Conservation (phyloP, 2,797 vertebrate genomes). For the Sebastes umbrosus region DNA sequence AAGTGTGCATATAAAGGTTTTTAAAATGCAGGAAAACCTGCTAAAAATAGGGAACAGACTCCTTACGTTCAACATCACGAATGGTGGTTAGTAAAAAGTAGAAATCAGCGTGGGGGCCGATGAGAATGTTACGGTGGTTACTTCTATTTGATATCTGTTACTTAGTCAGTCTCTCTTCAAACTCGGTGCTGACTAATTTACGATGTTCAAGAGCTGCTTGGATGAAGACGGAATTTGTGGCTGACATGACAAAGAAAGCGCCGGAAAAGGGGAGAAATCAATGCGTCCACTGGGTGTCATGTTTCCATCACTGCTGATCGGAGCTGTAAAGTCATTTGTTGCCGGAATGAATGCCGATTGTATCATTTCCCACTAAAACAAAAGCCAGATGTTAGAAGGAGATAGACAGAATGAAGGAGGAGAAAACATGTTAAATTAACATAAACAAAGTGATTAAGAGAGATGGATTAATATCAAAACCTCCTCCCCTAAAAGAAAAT, state of each 20-base stretch:
- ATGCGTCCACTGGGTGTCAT: rapidly evolving
- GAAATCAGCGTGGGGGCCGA: rapidly evolving
- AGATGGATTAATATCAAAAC: not conserved
- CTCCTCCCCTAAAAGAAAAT: not conserved
- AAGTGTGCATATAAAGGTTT: not conserved
- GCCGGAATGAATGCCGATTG: not conserved
- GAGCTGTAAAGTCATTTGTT: not conserved
- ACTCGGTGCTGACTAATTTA: too few species aligned
- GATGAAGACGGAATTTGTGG: not conserved
- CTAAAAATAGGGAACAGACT: not conserved
- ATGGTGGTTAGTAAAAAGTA: too few species aligned
- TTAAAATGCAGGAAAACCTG: not conserved
- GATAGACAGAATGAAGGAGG: not conserved
- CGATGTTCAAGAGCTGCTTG: not conserved
- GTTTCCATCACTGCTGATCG: not conserved
- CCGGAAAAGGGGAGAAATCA: not conserved
- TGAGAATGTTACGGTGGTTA: too few species aligned
- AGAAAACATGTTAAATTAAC: not conserved
- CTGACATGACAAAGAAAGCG: not conserved
- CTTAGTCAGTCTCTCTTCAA: too few species aligned
- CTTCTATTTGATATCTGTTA: too few species aligned
- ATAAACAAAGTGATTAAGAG: not conserved
- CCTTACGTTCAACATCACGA: too few species aligned
- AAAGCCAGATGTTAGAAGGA: not conserved
- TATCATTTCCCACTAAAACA: not conserved